Evolutionary conservation across 2,888 invertebrate genomes (phyloP).

Genomic region (Corythucha ciliata): DNA sequence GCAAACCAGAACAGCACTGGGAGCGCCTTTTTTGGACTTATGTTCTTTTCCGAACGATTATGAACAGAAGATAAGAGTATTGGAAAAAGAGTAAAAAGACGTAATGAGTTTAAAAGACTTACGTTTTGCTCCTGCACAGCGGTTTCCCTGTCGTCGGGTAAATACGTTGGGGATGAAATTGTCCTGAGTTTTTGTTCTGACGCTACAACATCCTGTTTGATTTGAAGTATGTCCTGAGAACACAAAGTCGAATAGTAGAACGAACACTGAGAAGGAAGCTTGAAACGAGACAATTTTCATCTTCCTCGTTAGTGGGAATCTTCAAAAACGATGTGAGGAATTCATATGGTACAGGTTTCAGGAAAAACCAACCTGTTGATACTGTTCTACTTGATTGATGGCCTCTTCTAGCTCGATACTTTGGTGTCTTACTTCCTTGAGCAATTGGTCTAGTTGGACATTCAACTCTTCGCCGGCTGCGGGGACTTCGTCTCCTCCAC

Average conservation of each 20-base stretch:
- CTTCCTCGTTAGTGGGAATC: background rate
- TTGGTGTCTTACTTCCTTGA: constrained; percentile 53
- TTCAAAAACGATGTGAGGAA: too few species aligned
- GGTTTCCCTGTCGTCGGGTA: constrained; percentile 71
- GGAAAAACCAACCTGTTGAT: constrained; percentile 52
- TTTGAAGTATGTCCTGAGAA: constrained; percentile 62
- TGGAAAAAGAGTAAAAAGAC: constrained; percentile 19
- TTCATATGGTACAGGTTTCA: background rate
- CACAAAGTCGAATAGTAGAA: constrained; percentile 32
- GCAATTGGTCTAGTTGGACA: constrained; percentile 57
- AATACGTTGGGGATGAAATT: constrained; percentile 72
- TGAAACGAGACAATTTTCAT: background rate
- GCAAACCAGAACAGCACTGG: too few species aligned
- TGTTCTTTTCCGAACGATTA: too few species aligned
- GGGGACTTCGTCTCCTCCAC: constrained; percentile 65
- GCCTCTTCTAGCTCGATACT: constrained; percentile 61
- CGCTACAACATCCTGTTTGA: constrained; percentile 73
- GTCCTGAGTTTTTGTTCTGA: constrained; percentile 79
- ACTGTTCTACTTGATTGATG: constrained; percentile 74
- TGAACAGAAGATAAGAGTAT: too few species aligned
- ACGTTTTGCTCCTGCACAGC: constrained; percentile 81
- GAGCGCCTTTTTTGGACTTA: too few species aligned
- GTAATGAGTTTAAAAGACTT: constrained; percentile 48
- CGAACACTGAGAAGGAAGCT: background rate
- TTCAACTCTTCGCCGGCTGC: constrained; percentile 61